Base-by-base conservation (phyloP, 2,797 vertebrate species). In the Distichodus sexfasciatus region DNA sequence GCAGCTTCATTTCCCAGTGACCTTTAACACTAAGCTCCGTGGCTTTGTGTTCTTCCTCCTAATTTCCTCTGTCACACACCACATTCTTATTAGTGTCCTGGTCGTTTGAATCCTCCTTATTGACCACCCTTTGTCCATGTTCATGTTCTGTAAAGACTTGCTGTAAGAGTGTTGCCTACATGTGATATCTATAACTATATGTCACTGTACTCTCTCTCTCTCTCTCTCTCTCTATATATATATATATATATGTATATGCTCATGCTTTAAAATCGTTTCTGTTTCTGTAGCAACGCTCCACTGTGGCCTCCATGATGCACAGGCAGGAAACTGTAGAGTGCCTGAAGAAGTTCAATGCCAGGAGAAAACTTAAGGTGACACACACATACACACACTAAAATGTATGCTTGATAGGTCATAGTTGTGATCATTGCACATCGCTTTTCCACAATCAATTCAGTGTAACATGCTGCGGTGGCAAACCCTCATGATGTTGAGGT, bases 281-380 rank as follows among this genome's bases (percentile, higher is more conserved):
- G 72, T 67, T 68, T 82, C 71, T 48, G 62, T 79, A 98, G 96
- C 96, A 98, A 98, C 96, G 96, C 76, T 97, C 95, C 81, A 98
- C 96, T 46, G 96, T 98, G 84, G 96, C 96, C 10, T 98, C 96
- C 72, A 98, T 97, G 94, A 98, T 98, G 95, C 96, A 98, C 92
- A 93, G 96, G 63, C 96, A 98, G 87, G 96, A 98, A 85, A 98
- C 96, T 12, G 96, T 98, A 77, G 96, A 98, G 82, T 98, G 96
- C 85, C 88, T 98, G 85, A 98, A 98, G 93, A 98, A 98, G 71
- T 98, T 98, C 83, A 98, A 98, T 14, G 96, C 96, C 24, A 91
- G 96, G 68, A 93, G 96, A 82, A 98, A 98, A 89, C 87, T 98
- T 53, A 98, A 98, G 93, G 96, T 96, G 83, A 76, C 77, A 6